Percentiles rank a stretch among this genome's conserved stretches.
phyloP scores from a whole-genome alignment of 2,888 invertebrate genomes.

The Pogonocherus hispidulus region DNA sequence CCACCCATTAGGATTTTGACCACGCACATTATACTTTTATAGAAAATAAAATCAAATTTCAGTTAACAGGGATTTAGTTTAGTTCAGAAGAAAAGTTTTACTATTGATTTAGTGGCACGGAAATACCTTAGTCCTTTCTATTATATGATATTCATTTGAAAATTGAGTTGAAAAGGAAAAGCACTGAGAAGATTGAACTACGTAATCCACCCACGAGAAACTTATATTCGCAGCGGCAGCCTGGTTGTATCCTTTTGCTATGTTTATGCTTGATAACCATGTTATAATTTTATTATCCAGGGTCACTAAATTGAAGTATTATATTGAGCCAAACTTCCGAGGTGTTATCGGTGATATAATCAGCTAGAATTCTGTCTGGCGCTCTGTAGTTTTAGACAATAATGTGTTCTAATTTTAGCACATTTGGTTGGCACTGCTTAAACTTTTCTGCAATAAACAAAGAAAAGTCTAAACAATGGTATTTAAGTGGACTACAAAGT shows the following conservation, averaged over 20 bases:
- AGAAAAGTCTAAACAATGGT: too few relatives aligned
- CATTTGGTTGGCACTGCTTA: not conserved
- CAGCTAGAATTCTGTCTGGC: not conserved
- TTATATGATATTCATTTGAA: not conserved
- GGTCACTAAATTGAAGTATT: not conserved
- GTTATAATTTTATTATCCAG: not conserved
- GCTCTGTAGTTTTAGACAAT: not conserved
- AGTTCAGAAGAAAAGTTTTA: too few relatives aligned
- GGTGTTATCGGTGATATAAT: not conserved
- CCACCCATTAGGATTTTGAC: too few relatives aligned
- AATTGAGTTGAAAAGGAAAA: not conserved
- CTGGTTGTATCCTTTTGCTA: not conserved
- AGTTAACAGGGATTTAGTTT: too few relatives aligned
- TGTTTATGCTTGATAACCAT: not conserved
- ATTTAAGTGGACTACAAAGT: too few relatives aligned
- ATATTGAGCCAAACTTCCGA: not conserved
- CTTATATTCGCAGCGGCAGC: not conserved
- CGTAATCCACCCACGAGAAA: not conserved
- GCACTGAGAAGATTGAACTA: not conserved
- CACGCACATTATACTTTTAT: too few relatives aligned
- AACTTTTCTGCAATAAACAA: too few relatives aligned
- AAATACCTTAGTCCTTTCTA: too few relatives aligned
- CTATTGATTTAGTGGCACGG: not conserved
- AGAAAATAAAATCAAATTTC: too few relatives aligned
- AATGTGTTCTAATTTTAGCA: not conserved